Evolutionary conservation across 2,888 invertebrate species (phyloP), one percentile per base, ranked within the genome.

Genomic region (Latrodectus elegans): DNA sequence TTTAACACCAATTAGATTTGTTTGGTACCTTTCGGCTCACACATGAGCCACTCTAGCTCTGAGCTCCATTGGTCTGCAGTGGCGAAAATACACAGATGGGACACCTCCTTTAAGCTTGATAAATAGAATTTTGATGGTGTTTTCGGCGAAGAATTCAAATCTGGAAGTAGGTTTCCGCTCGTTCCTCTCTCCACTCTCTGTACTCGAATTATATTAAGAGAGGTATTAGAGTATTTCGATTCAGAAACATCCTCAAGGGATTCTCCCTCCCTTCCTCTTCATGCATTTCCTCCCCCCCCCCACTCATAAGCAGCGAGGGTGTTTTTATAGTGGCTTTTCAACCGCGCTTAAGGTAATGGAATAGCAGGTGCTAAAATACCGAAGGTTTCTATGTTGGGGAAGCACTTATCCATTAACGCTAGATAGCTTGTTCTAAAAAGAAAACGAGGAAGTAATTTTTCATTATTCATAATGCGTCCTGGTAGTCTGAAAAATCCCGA

Each of bases 41-140:
- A 60, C 77, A 65, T 85, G 65, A 55, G 71, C 80, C 81, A 65
- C 22, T 81, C 71, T 52, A 49, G 55, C 86, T 72, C 81, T 67
- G 22, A 80, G 55, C 70, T 51, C 68, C 80, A 55, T n/a, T 55
- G 22, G 64, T 70, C 60, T 55, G 68, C 51, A 75, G 55, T 22
- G 78, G 53, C 11, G 49, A 75, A 82, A 11, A 75, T 75, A 70
- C 82, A 76, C 87, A 88, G 87, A 78, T 88, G 87, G 87, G 87
- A 72, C 87, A 70, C 64, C 73, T 83, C 78, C 49, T 1, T 22
- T 55, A 74, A 88, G 82, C 87, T 74, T 88, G 87, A 88, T 83
- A 83, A 78, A 88, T 88, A 88, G 87, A 82, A 83, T 78, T 88
- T 88, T 88, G 87, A 88, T 88, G 87, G 83, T 83, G 82, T 80